A percentile compares a stretch with the other conserved stretches of the same genome.
Conservation (phyloP, 1,140 invertebrate species). For the Monomorium pharaonis region DNA sequence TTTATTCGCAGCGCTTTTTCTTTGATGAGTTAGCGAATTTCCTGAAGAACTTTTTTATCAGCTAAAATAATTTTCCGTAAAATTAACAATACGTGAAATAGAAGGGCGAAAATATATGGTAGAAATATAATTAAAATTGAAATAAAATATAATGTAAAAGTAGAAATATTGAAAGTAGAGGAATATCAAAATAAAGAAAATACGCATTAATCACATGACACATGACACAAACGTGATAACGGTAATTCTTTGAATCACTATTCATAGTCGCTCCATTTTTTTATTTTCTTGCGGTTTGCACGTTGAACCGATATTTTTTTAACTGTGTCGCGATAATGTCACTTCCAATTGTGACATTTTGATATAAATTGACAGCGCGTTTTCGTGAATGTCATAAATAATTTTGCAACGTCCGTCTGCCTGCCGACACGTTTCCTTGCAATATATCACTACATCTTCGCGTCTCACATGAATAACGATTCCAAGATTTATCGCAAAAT, state of each 20-base stretch:
- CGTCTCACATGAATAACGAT: slow-evolving; percentile 4
- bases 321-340: slow-evolving; percentile 38
- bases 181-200: not conserved
- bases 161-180: no score
- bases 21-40: not conserved
- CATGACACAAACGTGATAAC: not conserved
- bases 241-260: not conserved
- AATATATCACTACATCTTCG: slow-evolving; percentile 27
- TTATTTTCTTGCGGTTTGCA: not conserved
- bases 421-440: slow-evolving; percentile 38
- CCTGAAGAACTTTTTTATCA: not conserved
- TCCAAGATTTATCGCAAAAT: slow-evolving; percentile 24
- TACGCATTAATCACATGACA: not conserved
- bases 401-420: slow-evolving; percentile 41
- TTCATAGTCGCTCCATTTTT: not conserved
- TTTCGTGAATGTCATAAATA: slow-evolving; percentile 55
- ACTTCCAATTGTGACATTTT: slow-evolving; percentile 20
- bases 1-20: not conserved
- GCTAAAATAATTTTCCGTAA: not conserved
- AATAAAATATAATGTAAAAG: not conserved
- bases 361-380: slow-evolving; percentile 44
- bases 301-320: slow-evolving; percentile 6
- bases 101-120: not conserved
- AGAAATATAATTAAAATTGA: not conserved
- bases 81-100: not conserved